These are phyloP conservation scores for Drosophila ercepeae DNA, from an alignment of 1,140 invertebrate species.

Conservation along the genomic window DNA sequence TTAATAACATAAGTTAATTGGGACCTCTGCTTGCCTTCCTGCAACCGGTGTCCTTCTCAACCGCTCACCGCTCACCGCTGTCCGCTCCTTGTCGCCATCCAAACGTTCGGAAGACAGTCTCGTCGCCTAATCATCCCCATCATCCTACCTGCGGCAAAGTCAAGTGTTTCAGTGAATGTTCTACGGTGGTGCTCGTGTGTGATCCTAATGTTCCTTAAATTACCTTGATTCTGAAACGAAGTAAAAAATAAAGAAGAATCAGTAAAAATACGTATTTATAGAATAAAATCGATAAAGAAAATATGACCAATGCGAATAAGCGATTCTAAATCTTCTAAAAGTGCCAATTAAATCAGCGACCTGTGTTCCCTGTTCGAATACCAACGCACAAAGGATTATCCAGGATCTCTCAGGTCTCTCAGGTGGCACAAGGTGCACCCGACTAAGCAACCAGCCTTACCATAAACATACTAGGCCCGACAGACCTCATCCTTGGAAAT, in stretches of 20 bases:
- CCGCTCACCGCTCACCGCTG: constrained; percentile 13
- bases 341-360: constrained; percentile 1
- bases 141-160: constrained; percentile 53
- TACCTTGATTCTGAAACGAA: constrained; percentile 66
- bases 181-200: constrained; percentile 47
- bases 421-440: constrained; percentile 7
- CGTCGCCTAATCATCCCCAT: constrained; percentile 15
- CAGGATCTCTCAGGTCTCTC: constrained; percentile 31
- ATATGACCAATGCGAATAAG: constrained; percentile 1
- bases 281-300: constrained; percentile 35
- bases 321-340: constrained; percentile 36
- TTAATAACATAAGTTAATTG: constrained; percentile 82
- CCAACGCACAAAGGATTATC: constrained; percentile 36
- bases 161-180: constrained; percentile 38
- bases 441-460: constrained; percentile 20
- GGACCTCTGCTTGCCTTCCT: constrained; percentile 32
- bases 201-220: constrained; percentile 78
- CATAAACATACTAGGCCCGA: constrained; percentile 63
- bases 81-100: constrained; percentile 11
- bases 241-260: constrained; percentile 33
- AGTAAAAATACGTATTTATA: constrained; percentile 44
- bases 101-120: constrained; percentile 11
- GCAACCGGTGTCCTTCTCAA: constrained; percentile 40
- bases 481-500: constrained; percentile 81
- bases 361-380: constrained; percentile 25